phyloP scores from a whole-genome alignment of 2,113 vertebrate species.

The Channa maculata region DNA sequence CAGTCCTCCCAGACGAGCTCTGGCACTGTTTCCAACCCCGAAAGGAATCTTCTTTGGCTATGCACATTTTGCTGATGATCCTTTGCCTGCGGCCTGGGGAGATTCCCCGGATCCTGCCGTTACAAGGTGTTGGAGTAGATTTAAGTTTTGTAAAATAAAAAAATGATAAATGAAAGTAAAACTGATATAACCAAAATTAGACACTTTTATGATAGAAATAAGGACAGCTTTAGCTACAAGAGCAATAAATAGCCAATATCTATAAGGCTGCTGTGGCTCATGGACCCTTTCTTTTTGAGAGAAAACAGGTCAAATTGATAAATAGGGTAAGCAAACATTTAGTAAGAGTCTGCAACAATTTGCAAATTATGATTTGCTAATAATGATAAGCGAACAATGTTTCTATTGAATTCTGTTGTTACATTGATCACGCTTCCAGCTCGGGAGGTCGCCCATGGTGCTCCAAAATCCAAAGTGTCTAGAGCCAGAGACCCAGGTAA shows the following conservation, averaged over 20 bases:
- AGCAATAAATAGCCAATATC: too few relatives aligned
- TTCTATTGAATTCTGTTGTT: constrained; percentile 2
- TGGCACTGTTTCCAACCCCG: constrained; percentile 87
- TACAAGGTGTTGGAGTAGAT: background rate
- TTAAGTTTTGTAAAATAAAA: background rate
- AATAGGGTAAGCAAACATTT: background rate
- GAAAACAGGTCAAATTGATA: background rate
- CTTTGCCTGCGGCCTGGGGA: constrained; percentile 35
- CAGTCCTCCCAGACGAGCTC: constrained; percentile 89
- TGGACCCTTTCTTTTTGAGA: too few relatives aligned
- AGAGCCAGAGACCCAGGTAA: constrained; percentile 53
- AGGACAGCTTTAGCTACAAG: too few relatives aligned
- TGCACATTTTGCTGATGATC: constrained; percentile 49
- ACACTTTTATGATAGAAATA: too few relatives aligned
- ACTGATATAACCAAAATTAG: too few relatives aligned
- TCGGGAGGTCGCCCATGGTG: constrained; percentile 25
- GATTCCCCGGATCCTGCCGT: constrained; percentile 18
- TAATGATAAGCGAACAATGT: background rate
- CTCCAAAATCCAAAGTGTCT: constrained; percentile 27
- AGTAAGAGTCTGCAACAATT: background rate
- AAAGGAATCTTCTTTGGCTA: constrained; percentile 78
- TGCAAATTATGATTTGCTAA: background rate
- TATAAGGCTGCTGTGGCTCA: too few relatives aligned
- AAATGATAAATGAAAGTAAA: too few relatives aligned
- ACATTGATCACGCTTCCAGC: constrained; percentile 56